Evolutionary conservation across 2,797 vertebrate genomes (phyloP).

Genomic region (Lepus oiostolus): DNA sequence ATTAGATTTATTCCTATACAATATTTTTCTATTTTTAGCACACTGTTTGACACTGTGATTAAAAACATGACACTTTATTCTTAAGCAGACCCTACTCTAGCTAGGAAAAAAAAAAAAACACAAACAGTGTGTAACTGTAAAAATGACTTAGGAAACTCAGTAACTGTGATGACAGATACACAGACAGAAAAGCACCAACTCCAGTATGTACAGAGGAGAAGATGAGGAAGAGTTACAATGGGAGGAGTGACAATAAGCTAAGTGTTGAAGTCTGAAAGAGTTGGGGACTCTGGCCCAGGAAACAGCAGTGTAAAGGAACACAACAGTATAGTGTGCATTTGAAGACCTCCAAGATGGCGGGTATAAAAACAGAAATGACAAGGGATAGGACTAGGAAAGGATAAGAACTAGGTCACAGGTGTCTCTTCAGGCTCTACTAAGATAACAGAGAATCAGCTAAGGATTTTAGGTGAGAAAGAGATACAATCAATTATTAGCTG

Average conservation of each 20-base stretch:
- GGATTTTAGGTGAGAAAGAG: conserved; percentile 9
- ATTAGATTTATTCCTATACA: conserved; percentile 44
- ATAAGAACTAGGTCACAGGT: not conserved
- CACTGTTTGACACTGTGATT: not conserved
- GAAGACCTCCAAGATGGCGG: not conserved
- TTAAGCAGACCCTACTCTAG: not conserved
- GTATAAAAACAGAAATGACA: not conserved
- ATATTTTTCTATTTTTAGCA: conserved; percentile 25
- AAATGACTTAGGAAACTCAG: not conserved
- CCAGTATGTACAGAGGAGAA: not conserved
- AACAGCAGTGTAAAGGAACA: not conserved
- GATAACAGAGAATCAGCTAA: not conserved
- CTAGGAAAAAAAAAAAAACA: conserved; percentile 12
- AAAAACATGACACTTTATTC: not conserved
- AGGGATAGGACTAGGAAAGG: not conserved
- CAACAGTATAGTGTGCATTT: not conserved
- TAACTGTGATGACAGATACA: not conserved
- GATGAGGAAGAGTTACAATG: not conserved
- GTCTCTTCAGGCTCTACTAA: not conserved
- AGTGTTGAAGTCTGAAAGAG: not conserved
- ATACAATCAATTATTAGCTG: not conserved
- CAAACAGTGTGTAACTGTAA: conserved; percentile 10
- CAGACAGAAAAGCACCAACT: not conserved
- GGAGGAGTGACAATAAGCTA: not conserved
- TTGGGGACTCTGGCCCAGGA: not conserved